Evolutionary conservation across 1,140 invertebrate species (phyloP), one percentile per base, ranked within the genome.

Genomic region (Araneus ventricosus): DNA sequence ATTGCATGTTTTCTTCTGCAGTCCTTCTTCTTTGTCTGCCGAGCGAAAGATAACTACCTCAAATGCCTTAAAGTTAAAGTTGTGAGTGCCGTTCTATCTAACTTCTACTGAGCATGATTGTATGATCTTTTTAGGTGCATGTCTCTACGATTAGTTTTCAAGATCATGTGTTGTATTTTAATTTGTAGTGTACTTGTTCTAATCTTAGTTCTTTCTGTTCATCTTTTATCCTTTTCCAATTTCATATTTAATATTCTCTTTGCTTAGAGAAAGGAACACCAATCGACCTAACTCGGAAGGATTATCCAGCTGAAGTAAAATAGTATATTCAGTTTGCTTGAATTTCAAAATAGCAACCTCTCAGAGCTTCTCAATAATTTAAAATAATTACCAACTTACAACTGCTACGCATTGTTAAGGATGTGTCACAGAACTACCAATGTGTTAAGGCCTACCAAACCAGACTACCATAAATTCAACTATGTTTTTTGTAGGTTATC

Each of bases 1-100:
- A 79, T 80, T 80, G 91, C 91, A 93, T 88, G 91, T 88, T 80
- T 24, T 88, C 30, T 92, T 92, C 91, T 88, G 57, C 91, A 93
- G 91, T 39, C 87, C 57, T 34, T 27, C 91, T 70, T 57, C 63
- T 20, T 67, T 24, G 80, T 87, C 24, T n/a, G 24, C 86, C 24
- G 27, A 63, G 24, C 91, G 37, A 87, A 93, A 93, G 85, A 41
- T 79, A 79, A 27, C 57, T 34, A 86, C 59, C 52, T 27, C 91
- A 30, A 39, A 87, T 87, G 91, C 91, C 91, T 93, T 88, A 10
- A 88, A 45, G 84, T 93, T 88, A 10, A 88, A 45, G 84, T 93
- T 67, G 91, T 93, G 91, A 93, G 91, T 93, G 88, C n/a, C 39
- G 30, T 59, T 88, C n/a, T 45, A n/a, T 22, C 37, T 30, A 84